Base-by-base conservation (phyloP, 2,113 vertebrate species). In the Protobothrops mucrosquamatus region DNA sequence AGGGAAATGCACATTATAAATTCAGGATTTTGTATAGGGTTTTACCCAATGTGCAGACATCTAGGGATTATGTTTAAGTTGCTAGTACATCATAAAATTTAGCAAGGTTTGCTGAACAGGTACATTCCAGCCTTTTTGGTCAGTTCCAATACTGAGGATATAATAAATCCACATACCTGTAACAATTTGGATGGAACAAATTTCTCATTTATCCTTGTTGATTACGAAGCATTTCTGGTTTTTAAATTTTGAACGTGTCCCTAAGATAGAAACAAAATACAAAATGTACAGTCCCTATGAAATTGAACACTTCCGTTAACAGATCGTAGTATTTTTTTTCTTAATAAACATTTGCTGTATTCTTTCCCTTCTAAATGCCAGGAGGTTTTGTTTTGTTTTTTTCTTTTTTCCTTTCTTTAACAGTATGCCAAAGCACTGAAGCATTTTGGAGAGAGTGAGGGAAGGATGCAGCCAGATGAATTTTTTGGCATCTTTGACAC, bases 401-500 rank as follows among this genome's bases (percentile, higher is more conserved):
- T 51, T 81, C 92, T 10, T 51, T 90, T 91, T 91, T 87, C 89
- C 55, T 93, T 89, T 86, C 89, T 20, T 90, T 93, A 10, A 95
- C 97, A 99, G 99, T 99, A 99, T 64, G 81, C 97, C 97, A 99
- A 98, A 96, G 98, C 99, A 87, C 97, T 99, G 96, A 98, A 97
- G 96, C 99, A 99, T 98, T 99, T 99, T 94, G 99, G 99, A 95
- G 99, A 99, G 89, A 98, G 97, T 0, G 98, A 99, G 88, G 98
- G 98, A 74, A 97, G 98, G 96, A 98, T 99, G 98, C 99, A 99
- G 97, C 99, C 99, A 0, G 99, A 99, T 51, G 99, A 99, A 94
- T 99, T 99, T 98, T 99, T 99, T 48, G 99, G 99, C 92, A 99
- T 99, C 96, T 99, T 99, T 0, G 99, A 99, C 97, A 98, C 98